A percentile compares a stretch with the other conserved stretches of the same genome.
Conservation (phyloP, 2,797 vertebrate genomes). For the Danio kyathit region DNA sequence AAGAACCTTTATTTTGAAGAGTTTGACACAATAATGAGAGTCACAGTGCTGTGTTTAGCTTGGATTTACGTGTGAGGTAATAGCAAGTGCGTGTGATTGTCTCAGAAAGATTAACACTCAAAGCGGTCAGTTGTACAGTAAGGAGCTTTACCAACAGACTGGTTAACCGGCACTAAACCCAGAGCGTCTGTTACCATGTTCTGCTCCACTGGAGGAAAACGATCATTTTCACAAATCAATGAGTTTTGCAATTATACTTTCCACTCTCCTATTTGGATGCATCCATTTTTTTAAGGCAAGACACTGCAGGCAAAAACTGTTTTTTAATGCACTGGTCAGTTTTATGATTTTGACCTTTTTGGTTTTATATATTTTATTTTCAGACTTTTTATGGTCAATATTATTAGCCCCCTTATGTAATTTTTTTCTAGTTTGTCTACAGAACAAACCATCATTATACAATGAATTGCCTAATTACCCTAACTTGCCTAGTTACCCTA, state of each 20-base stretch:
- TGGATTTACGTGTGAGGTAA: slow-evolving; percentile 39
- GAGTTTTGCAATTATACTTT: neutral
- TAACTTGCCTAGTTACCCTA: no score
- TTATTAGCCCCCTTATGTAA: no score
- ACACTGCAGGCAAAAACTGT: no score
- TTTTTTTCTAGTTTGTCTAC: no score
- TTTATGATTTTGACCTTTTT: no score
- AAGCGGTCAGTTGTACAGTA: slow-evolving; percentile 49
- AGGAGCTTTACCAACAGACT: slow-evolving; percentile 51
- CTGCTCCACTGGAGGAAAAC: neutral
- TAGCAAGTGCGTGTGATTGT: slow-evolving; percentile 34
- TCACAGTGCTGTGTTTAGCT: neutral
- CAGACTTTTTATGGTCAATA: no score
- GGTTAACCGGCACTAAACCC: slow-evolving; percentile 23
- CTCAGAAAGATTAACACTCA: slow-evolving; percentile 56
- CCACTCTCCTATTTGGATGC: neutral
- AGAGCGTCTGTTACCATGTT: slow-evolving; percentile 10
- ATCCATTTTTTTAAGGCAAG: no score
- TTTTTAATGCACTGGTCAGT: no score
- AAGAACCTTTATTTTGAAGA: neutral
- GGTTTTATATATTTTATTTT: no score
- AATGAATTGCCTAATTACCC: no score
- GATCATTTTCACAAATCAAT: neutral
- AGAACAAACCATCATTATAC: no score
- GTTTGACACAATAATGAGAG: neutral